Conservation (phyloP, 2,888 invertebrate genomes). For the Junonia oenone region DNA sequence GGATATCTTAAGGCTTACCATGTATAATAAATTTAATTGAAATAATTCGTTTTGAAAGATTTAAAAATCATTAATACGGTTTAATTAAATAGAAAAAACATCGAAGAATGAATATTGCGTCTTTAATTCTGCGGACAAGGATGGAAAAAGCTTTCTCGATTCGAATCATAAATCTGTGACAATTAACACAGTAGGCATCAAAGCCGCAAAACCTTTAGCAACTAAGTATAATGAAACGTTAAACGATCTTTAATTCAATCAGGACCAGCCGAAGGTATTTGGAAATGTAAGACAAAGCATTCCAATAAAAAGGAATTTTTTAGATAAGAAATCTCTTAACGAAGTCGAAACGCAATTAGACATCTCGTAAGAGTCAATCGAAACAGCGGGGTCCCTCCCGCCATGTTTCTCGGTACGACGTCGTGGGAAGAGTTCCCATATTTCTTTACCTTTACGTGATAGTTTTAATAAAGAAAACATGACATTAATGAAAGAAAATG, state of each 20-base stretch:
- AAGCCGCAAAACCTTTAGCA: constrained; percentile 6
- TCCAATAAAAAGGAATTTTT: constrained; percentile 27
- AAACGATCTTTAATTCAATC: constrained; percentile 17
- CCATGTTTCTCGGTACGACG: constrained; percentile 42
- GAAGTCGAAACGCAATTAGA: constrained; percentile 43
- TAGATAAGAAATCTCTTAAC: constrained; percentile 43
- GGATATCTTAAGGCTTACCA: too few species aligned
- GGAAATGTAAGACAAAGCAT: constrained; percentile 26
- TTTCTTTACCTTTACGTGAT: constrained; percentile 44
- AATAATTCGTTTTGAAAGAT: too few species aligned
- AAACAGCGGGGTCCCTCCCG: constrained; percentile 48
- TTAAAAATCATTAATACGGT: too few species aligned
- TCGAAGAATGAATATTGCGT: too few species aligned
- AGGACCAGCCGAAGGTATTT: constrained; percentile 11
- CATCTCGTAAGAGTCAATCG: constrained; percentile 37
- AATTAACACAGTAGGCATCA: constrained; percentile 19
- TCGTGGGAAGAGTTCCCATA: constrained; percentile 59
- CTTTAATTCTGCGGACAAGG: background rate
- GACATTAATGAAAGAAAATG: constrained; percentile 7
- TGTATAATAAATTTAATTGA: too few species aligned
- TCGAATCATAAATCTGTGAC: constrained; percentile 6
- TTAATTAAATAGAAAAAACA: too few species aligned
- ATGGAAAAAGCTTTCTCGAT: background rate
- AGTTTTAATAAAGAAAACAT: constrained; percentile 10
- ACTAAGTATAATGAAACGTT: constrained; percentile 10